These are phyloP conservation scores for Andrena camellia DNA, from an alignment of 2,888 invertebrate genomes.

Conservation along the genomic window DNA sequence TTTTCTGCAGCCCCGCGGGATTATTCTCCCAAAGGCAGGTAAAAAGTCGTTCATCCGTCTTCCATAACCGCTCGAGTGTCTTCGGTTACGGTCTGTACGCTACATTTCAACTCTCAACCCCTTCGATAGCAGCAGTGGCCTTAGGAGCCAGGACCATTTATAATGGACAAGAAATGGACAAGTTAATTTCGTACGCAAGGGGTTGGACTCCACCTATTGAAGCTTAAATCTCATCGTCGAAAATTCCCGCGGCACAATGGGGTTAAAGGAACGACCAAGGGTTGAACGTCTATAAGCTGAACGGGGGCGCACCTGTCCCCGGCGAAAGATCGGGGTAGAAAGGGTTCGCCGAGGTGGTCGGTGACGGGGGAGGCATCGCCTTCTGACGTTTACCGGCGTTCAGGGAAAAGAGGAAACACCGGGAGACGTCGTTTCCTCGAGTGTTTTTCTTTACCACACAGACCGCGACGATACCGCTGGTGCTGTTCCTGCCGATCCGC, in stretches of 20 bases:
- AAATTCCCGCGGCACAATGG: neutral
- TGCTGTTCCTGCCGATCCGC: constrained; percentile 34
- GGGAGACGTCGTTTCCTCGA: constrained; percentile 58
- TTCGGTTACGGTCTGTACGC: neutral
- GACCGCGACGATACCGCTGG: constrained; percentile 51
- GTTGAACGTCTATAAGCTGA: neutral
- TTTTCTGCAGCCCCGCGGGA: neutral
- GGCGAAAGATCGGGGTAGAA: constrained; percentile 4
- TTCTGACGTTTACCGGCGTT: constrained; percentile 15
- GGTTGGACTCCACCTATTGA: neutral
- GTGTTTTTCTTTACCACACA: constrained; percentile 58
- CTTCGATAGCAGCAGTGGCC: no score
- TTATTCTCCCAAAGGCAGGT: constrained; percentile 7
- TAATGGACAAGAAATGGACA: neutral
- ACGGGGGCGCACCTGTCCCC: constrained; percentile 15
- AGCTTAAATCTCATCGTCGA: neutral
- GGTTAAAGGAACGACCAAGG: neutral
- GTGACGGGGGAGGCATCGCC: neutral
- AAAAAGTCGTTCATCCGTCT: constrained; percentile 17
- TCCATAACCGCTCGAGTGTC: neutral
- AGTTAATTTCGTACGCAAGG: neutral
- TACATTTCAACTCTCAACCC: neutral
- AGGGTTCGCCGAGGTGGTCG: neutral
- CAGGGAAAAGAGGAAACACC: constrained; percentile 28
- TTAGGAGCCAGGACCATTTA: no score